A percentile compares a stretch with the other conserved stretches of the same genome.
Conservation (phyloP, 2,888 invertebrate genomes). For the Mythimna pallens region DNA sequence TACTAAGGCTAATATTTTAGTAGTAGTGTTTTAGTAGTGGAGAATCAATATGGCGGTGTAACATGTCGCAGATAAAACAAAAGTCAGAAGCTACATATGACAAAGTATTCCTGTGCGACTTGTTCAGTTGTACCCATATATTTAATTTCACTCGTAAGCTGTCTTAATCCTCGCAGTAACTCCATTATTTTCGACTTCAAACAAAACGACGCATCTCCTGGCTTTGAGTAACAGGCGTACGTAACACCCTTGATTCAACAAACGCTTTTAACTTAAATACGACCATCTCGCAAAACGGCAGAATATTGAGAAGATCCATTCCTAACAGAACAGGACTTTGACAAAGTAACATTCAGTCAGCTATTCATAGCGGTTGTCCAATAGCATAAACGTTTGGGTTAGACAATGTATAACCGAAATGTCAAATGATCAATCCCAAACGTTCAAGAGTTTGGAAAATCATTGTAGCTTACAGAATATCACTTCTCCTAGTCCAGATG, state of each 20-base stretch:
- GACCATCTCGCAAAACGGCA: not conserved
- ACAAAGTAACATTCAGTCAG: not conserved
- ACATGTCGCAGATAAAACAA: not conserved
- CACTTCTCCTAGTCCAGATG: not conserved
- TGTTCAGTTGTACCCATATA: not conserved
- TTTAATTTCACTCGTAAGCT: conserved; percentile 14
- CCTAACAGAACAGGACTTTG: not conserved
- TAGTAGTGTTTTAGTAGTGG: too few species aligned
- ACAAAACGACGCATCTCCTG: conserved; percentile 16
- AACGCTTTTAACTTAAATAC: conserved; percentile 39
- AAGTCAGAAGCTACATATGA: not conserved
- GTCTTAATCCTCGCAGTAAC: conserved; percentile 27
- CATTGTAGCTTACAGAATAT: not conserved
- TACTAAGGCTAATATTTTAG: too few species aligned
- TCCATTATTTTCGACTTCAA: conserved; percentile 33
- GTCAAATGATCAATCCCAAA: not conserved
- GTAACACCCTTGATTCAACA: conserved; percentile 40
- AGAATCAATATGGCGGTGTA: not conserved
- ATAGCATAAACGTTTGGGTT: too few species aligned
- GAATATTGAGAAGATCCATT: conserved; percentile 24
- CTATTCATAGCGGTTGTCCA: not conserved
- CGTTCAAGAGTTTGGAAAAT: not conserved
- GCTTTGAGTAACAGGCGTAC: conserved; percentile 35
- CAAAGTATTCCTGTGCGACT: not conserved
- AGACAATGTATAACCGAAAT: too few species aligned